These are phyloP conservation scores for Solea senegalensis DNA, from an alignment of 2,113 vertebrate species.

Conservation along the genomic window DNA sequence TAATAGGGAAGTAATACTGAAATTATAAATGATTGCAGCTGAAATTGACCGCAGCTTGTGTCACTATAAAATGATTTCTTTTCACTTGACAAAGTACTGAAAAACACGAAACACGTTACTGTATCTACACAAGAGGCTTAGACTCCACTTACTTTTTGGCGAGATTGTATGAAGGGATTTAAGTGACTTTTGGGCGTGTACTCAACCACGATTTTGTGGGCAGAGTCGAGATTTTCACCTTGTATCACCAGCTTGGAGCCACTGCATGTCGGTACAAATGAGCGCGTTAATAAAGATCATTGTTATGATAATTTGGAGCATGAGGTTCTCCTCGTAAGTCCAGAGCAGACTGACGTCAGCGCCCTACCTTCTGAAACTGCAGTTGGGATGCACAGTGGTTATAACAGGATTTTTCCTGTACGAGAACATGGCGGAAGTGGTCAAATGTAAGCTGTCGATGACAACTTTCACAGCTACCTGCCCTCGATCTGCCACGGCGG, in stretches of 20 bases:
- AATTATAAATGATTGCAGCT: neutral
- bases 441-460: constrained; percentile 82
- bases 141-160: constrained; percentile 46
- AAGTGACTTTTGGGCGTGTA: constrained; percentile 61
- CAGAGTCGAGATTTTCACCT: constrained; percentile 87
- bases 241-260: constrained; percentile 85
- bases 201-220: constrained; percentile 69
- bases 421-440: constrained; percentile 73
- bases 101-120: neutral
- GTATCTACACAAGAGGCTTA: neutral
- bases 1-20: neutral
- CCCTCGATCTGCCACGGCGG: constrained; percentile 25
- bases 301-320: neutral
- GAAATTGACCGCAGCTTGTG: neutral
- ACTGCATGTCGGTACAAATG: constrained; percentile 65
- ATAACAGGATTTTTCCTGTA: constrained; percentile 86
- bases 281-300: constrained; percentile 1
- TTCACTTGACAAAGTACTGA: neutral
- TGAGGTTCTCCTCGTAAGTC: neutral
- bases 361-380: constrained; percentile 82
- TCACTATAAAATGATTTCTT: neutral
- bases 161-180: neutral
- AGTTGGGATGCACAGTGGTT: constrained; percentile 78
- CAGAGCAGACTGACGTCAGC: neutral
- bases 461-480: constrained; percentile 71